Base-by-base conservation (phyloP, 2,888 invertebrate genomes). In the Agrotis exclamationis region DNA sequence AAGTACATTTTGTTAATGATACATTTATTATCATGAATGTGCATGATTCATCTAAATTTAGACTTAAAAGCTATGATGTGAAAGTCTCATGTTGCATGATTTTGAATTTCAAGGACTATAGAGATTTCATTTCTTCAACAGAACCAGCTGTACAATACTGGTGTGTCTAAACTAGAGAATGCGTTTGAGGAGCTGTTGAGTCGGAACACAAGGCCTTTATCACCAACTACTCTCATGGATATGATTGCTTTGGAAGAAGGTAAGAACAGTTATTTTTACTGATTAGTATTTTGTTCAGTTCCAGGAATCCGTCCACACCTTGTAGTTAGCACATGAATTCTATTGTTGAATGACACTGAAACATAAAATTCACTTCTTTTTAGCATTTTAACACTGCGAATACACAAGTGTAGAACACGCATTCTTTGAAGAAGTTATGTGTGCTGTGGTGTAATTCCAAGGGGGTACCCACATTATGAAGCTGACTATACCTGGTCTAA, bases 171-270 rank as follows among this genome's bases (percentile, higher is more conserved):
- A 74, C 92, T 99, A 58, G 98, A 99, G 89, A 97, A 97, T 73
- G 99, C 99, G 85, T 99, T 99, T 92, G 98, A 98, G 85, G 98
- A 98, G 84, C 96, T 99, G 74, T 93, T 99, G 51, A 97, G 97
- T 77, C 97, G 98, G 76, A 98, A 99, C 93, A 99, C 99, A 71
- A 97, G 98, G 79, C 98, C 99, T 0, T 95, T 99, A 66, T 97
- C 98, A 24, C 98, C 99, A 0, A 98, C 99, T 2, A 97, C 98
- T n/a, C 96, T 99, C 14, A 96, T 99, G 88, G 99, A 99, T 90
- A 96, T 99, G 87, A 98, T 99, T 50, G 98, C 98, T 79, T 97
- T 98, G 67, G 99, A 99, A 92, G 99, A 99, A 92, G 99, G 98
- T 96, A 96, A 90, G 39, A 90, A 58, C 2, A 9, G 7, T 53